Base-by-base conservation (phyloP, 1,140 invertebrate genomes). In the Cyphomyrmex costatus region DNA sequence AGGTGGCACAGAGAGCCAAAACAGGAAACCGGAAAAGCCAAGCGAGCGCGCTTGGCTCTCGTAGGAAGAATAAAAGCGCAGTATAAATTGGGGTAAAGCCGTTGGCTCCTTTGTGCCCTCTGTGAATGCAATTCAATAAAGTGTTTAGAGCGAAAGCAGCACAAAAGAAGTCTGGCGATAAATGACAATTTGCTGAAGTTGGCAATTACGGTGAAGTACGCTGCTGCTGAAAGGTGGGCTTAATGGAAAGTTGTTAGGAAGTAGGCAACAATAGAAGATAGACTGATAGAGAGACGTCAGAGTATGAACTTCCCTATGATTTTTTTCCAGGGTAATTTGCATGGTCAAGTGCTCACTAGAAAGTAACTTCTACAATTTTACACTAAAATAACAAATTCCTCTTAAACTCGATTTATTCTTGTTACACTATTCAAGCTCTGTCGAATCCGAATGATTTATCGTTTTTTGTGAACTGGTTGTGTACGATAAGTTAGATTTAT, bases 1-100 rank as follows among this genome's bases (percentile, higher is more conserved):
- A 56, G 74, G 53, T 61, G 53, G 58, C 56, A 46, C 80, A 66
- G 66, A 90, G 60, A 80, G 88, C 70, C 88, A 87, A 86, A 91
- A 90, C 88, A 87, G 84, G 90, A 91, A 92, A 73, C 90, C 90
- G 91, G 91, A 91, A 91, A 90, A 90, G 90, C 80, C 60, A 61
- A 82, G 65, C 60, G 84, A 42, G 68, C 51, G 76, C 68, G 74
- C 79, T 33, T 49, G 63, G 58, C 65, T 85, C 82, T 58, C 90
- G 73, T 76, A 68, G 56, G 70, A 36, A 76, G 88, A 91, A 91
- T 89, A 90, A 91, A 91, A 84, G 85, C 85, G 82, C 51, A 68
- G 70, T 89, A 91, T 88, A 91, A 91, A 91, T 91, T 86, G 68
- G 70, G 80, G 66, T 63, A 79, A 79, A 74, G 74, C 74, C 49